Base-by-base conservation (phyloP, 2,113 vertebrate genomes). In the Nyctereutes procyonoides region DNA sequence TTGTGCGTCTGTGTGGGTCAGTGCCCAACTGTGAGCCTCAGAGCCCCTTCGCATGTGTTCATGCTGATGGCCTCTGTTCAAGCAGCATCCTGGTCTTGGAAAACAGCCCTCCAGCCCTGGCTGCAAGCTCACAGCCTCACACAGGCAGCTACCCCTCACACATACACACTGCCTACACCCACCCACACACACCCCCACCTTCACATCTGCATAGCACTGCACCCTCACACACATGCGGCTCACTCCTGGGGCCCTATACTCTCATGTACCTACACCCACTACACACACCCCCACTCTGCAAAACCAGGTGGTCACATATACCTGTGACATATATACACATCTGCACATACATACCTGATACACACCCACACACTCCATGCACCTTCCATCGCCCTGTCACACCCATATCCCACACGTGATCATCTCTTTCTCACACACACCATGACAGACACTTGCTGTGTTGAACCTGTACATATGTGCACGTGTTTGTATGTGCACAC, bases 1-100 rank as follows among this genome's bases (percentile, higher is more conserved):
- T 95, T 94, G 95, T 86, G 79, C 1, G 0, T 77, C 85, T 69
- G 98, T 93, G 95, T 65, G 96, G 97, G 97, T 98, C 98, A 98
- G 97, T 88, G 84, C 95, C 92, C 97, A 65, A 3, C 96, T 87
- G 95, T 51, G 93, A 73, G 74, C 60, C 48, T 80, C 13, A n/a
- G 32, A 69, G 84, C 88, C 92, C 84, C 90, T 84, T 81, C 32
- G 10, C 86, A 15, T 12, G 56, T 58, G 69, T 81, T 92, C 51
- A 35, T 22, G 63, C 62, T 13, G 19, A 93, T 0, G 24, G 90
- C 60, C 74, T 67, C 96, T 82, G 58, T 95, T 79, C 67, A 22
- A 26, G 53, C 32, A 35, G 80, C 74, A 63, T 38, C 48, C 38
- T 55, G 67, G 92, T 74, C 94, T 97, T 95, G 87, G 89, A 90